Conservation (phyloP, 2,888 invertebrate species). For the Euzophera pinguis region DNA sequence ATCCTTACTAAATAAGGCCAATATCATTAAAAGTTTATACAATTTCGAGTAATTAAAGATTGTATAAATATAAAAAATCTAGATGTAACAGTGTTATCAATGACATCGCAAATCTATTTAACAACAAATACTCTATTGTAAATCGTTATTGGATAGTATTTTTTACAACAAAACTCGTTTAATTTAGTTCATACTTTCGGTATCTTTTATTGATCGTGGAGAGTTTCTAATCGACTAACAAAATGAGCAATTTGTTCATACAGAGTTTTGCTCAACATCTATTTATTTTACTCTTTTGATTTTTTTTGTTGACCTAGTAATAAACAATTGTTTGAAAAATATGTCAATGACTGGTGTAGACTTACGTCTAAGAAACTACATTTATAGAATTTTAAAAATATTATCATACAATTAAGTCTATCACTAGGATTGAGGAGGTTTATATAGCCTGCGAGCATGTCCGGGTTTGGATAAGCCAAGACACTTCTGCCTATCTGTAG, state of each 20-base stretch:
- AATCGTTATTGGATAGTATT: background rate
- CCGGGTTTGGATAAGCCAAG: too few relatives aligned
- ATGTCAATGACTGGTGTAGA: too few relatives aligned
- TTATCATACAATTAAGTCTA: too few relatives aligned
- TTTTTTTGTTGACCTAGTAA: background rate
- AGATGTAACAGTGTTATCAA: background rate
- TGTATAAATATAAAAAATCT: too few relatives aligned
- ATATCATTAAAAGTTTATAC: too few relatives aligned
- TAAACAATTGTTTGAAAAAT: background rate
- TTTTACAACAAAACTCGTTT: background rate
- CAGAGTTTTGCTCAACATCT: background rate
- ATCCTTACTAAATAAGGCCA: too few relatives aligned
- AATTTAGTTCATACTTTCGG: background rate
- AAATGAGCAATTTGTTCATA: background rate
- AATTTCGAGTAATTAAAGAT: too few relatives aligned
- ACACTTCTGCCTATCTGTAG: too few relatives aligned
- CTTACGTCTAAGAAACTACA: too few relatives aligned
- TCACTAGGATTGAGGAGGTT: too few relatives aligned
- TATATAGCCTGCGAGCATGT: too few relatives aligned
- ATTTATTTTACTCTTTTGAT: background rate
- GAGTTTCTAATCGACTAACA: constrained; percentile 2
- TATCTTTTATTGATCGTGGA: background rate
- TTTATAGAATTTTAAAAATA: too few relatives aligned
- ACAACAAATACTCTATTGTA: background rate
- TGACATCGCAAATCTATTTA: background rate